Conservation (phyloP, 2,888 invertebrate species). For the Bimastos eiseni region DNA sequence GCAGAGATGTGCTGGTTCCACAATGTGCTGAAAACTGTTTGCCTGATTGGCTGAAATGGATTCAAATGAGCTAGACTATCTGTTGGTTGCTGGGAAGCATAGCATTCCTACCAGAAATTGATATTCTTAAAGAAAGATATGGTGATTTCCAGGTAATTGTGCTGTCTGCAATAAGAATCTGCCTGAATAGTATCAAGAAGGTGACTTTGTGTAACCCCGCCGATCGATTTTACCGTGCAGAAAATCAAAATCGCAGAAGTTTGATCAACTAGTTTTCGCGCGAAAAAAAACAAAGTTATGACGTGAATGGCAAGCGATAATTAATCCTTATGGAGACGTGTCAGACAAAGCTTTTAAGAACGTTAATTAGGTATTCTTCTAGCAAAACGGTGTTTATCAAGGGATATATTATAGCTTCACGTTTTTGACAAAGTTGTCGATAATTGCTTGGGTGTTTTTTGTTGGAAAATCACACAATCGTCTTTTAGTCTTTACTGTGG, state of each 20-base stretch:
- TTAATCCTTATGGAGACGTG: background rate
- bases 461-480: background rate
- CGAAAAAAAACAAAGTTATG: background rate
- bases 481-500: background rate
- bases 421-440: background rate
- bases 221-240: background rate
- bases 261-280: background rate
- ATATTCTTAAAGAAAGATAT: background rate
- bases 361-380: background rate
- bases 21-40: background rate
- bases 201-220: background rate
- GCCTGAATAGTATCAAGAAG: background rate
- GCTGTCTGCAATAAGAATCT: background rate
- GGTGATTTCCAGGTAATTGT: background rate
- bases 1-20: background rate
- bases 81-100: background rate
- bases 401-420: constrained; percentile 13
- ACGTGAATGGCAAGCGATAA: background rate
- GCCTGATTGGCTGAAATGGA: background rate
- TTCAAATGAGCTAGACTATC: background rate
- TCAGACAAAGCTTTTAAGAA: background rate
- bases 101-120: background rate
- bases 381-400: background rate
- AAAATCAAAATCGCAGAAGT: background rate
- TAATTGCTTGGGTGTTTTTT: background rate